Evolutionary conservation across 2,888 invertebrate genomes (phyloP), one percentile per base, ranked within the genome.

Genomic region (Oeneis ivallda): DNA sequence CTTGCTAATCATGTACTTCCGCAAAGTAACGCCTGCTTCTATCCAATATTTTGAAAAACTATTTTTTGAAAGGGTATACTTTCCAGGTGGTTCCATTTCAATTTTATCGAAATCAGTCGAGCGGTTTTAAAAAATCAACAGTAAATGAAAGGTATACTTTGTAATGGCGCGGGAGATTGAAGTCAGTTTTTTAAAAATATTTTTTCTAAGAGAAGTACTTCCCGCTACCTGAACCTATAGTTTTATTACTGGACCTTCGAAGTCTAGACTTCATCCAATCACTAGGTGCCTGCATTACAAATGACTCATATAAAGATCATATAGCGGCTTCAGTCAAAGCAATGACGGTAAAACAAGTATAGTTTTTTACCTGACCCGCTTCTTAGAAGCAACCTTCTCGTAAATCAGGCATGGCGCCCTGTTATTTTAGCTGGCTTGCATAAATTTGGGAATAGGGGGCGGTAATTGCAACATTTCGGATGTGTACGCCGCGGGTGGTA

Each of bases 381-480:
- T 88, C 88, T 88, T 76, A 89, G 90, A 90, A 89, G 78, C 78
- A 71, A 79, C 32, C 77, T 76, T 75, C 76, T 81, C 85, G 85
- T 89, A 88, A 89, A 90, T 89, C 89, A 86, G 84, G 74, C 77
- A 75, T 82, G 87, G 88, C 87, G 91, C 90, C 91, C 89, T 90
- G 85, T 90, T 87, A 91, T 90, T 90, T 90, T 75, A 67, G 72
- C 70, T 72, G 69, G 80, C 83, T 84, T 82, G 85, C 85, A 85
- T 86, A 86, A 82, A 86, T 84, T 65, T 84, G 80, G 71, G 74
- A 76, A 76, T 75, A 71, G 71, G 72, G 73, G 70, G 74, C 71
- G 72, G 76, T 74, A 74, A 75, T 74, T 74, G 74, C 72, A 70
- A 71, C 61, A 67, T 64, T 68, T 67, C 67, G 68, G 49, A 69